Base-by-base conservation (phyloP, 1,140 invertebrate species). In the Limonius californicus region DNA sequence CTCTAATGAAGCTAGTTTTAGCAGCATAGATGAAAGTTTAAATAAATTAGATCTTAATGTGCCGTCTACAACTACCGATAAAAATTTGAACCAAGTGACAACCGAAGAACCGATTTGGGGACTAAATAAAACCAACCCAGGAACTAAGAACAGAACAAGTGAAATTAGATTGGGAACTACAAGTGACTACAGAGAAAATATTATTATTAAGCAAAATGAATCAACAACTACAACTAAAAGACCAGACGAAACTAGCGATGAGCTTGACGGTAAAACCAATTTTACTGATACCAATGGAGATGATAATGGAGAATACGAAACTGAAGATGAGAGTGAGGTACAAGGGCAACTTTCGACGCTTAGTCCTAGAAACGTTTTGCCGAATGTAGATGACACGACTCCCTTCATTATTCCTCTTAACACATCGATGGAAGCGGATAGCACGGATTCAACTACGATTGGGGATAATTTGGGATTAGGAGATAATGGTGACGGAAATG, bases 401-500 rank as follows among this genome's bases (percentile, higher is more conserved):
- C 14, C 45, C 2, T 50, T 50, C 19, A 50, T 50, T n/a, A 18
- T 50, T 2, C 45, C 45, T 11, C 16, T 50, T 3, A 50, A 50
- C 16, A 18, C 12, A 4, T 50, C 45, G 15, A 18, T 50, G 14
- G 45, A 50, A 16, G 2, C 14, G 2, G 45, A 50, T 18, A 8
- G 7, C 3, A 21, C 45, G 4, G 30, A 57, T 14, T 3, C 56
- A 9, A 57, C 39, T 7, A 42, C 30, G 9, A 19, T 43, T 6
- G 11, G 6, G 4, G 27, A 11, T 6, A 32, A 19, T 23, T 16
- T 27, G 20, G 45, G 16, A 18, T 18, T 18, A 14, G n/a, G n/a
- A 11, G 45, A 19, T 2, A 23, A 23, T 3, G 16, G 35, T 30
- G 66, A 58, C n/a, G 59, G 53, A 15, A 68, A 68, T 61, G 72